phyloP scores from a whole-genome alignment of 1,140 invertebrate species.

The Cydia splendana region DNA sequence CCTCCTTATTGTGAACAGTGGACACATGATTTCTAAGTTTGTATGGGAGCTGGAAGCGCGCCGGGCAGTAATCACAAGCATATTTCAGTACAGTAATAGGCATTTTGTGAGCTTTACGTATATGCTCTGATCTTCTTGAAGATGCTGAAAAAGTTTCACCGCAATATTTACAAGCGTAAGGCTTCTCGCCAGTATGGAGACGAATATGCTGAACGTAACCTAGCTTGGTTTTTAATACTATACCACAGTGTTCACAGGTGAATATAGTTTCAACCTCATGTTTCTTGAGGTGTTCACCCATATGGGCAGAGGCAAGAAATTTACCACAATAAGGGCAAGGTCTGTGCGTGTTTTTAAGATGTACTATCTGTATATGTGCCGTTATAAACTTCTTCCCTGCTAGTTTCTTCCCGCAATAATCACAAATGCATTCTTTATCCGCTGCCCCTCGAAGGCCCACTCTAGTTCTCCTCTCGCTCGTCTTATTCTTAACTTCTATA shows the following conservation, averaged over 20 bases:
- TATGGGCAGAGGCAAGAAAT: constrained; percentile 58
- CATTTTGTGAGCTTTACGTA: constrained; percentile 53
- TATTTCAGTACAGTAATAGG: constrained; percentile 52
- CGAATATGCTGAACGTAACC: constrained; percentile 63
- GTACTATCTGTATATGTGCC: constrained; percentile 68
- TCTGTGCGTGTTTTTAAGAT: constrained; percentile 62
- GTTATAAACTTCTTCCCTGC: constrained; percentile 56
- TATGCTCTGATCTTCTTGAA: constrained; percentile 63
- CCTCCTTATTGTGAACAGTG: constrained; percentile 45
- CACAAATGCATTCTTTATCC: constrained; percentile 58
- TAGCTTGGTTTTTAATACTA: constrained; percentile 55
- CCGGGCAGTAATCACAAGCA: constrained; percentile 56
- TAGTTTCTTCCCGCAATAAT: constrained; percentile 64
- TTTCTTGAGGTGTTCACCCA: constrained; percentile 61
- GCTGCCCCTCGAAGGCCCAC: constrained; percentile 58
- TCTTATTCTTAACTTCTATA: constrained; percentile 48
- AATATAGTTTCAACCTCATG: constrained; percentile 47
- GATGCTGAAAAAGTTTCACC: constrained; percentile 62
- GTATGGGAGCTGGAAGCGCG: constrained; percentile 57
- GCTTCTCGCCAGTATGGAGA: constrained; percentile 63
- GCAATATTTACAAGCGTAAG: constrained; percentile 61
- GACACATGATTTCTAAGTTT: constrained; percentile 55
- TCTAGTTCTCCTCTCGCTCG: constrained; percentile 47
- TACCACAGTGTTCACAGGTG: constrained; percentile 59
- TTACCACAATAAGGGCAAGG: constrained; percentile 67